Base-by-base conservation (phyloP, 2,113 vertebrate species). In the Neofelis nebulosa region DNA sequence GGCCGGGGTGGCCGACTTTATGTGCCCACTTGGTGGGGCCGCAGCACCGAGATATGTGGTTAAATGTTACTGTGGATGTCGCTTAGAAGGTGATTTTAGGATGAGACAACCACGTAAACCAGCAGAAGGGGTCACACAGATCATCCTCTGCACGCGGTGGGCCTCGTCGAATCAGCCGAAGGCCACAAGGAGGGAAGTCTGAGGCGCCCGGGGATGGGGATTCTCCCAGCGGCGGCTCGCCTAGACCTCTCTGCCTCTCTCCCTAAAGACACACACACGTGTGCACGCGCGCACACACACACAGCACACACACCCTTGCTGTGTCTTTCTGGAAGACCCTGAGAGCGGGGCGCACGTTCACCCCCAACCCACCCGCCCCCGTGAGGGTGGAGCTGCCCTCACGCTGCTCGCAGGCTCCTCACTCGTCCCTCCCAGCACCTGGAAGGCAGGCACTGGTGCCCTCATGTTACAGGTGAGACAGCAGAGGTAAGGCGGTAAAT, bases 11-110 rank as follows among this genome's bases (percentile, higher is more conserved):
- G 27, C 27, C 12, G 14, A 18, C 33, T 10, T 48, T 5, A 23
- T 12, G 21, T 81, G 79, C 18, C 23, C 13, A 5, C 55, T 29
- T 41, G n/a, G 80, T 48, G 10, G 9, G 48, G 48, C 76, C 48
- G 6, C 5, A 1, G 18, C 80, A 13, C n/a, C 52, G 2, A 38
- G n/a, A 29, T 14, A 3, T 9, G 1, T 5, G 25, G 36, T 9
- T 3, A 19, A 18, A 18, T 18, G 0, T 52, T 7, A 21, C 11
- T 13, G 45, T 52, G 31, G 29, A n/a, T 52, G 48, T 13, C 0
- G 5, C 31, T 16, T 11, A 11, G 48, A 6, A n/a, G 76, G 18
- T 33, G 31, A 4, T 33, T 50, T 68, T n/a, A 25, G 7, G 21
- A 36, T 3, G 41, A 50, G 41, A 29, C 19, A 4, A 33, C 5